These are phyloP conservation scores for Sturnus vulgaris DNA, from an alignment of 2,113 vertebrate species.

Conservation along the genomic window DNA sequence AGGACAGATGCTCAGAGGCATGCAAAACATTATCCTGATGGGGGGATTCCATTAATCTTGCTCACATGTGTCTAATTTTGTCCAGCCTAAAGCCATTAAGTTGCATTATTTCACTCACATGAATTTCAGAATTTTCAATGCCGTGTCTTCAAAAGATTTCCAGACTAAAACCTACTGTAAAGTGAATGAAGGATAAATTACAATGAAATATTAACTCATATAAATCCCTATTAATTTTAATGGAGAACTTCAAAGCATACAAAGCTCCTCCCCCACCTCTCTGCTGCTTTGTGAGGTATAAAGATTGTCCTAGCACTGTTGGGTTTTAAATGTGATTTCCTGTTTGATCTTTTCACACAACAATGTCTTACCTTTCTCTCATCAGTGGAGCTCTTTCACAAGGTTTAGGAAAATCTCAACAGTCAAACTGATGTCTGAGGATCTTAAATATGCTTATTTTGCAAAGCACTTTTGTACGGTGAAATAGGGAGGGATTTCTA, in stretches of 20 bases:
- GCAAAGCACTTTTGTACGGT: not conserved
- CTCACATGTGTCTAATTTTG: slow-evolving; percentile 42
- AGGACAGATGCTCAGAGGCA: slow-evolving; percentile 54
- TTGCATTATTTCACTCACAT: slow-evolving; percentile 35
- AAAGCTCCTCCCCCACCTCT: not conserved
- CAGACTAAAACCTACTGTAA: slow-evolving; percentile 23
- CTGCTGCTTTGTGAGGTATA: not conserved
- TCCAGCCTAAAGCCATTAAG: slow-evolving; percentile 34
- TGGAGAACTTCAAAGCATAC: slow-evolving; percentile 39
- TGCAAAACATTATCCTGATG: slow-evolving; percentile 22
- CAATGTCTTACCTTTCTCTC: not conserved
- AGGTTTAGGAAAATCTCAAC: not conserved
- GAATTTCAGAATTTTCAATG: slow-evolving; percentile 45
- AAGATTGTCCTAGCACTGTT: not conserved
- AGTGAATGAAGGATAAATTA: slow-evolving; percentile 35
- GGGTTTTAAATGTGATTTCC: slow-evolving; percentile 1
- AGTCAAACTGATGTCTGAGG: not conserved
- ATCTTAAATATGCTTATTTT: not conserved
- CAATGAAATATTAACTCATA: slow-evolving; percentile 31
- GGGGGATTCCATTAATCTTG: slow-evolving; percentile 49
- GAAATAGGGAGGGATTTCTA: not conserved
- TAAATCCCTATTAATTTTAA: slow-evolving; percentile 42
- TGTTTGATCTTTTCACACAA: not conserved
- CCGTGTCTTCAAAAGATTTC: slow-evolving; percentile 41
- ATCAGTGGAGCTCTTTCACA: not conserved